Evolutionary conservation across 2,113 vertebrate species (phyloP).

Genomic region (Athene cunicularia): DNA sequence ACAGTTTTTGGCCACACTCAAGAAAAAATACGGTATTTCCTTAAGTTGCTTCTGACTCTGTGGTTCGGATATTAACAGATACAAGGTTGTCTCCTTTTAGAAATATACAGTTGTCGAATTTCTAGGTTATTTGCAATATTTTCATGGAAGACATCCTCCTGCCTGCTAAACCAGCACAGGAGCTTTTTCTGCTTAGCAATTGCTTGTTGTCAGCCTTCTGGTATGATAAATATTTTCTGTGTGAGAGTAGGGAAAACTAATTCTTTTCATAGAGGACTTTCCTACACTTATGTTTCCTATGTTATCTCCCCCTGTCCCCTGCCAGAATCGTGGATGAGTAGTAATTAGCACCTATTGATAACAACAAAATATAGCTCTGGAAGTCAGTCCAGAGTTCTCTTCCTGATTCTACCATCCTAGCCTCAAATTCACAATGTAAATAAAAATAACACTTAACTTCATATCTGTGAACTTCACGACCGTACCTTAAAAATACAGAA

Average conservation of each 20-base stretch:
- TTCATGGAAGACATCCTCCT: neutral
- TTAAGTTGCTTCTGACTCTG: neutral
- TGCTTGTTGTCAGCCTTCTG: neutral
- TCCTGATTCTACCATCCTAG: neutral
- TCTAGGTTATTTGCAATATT: neutral
- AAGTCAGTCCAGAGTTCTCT: neutral
- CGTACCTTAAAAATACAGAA: neutral
- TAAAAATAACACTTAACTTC: neutral
- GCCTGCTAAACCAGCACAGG: neutral
- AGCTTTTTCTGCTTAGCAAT: neutral
- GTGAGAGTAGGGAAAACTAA: neutral
- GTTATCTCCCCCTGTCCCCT: neutral
- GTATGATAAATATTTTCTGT: neutral
- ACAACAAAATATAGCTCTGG: neutral
- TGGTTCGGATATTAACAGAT: neutral
- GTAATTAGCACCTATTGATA: neutral
- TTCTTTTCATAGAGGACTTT: neutral
- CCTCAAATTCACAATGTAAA: neutral
- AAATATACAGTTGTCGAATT: neutral
- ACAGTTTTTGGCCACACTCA: neutral
- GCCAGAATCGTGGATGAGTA: neutral
- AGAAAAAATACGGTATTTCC: neutral
- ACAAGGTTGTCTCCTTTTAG: neutral
- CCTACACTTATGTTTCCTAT: neutral
- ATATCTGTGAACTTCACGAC: rapidly evolving